A percentile compares a stretch with the other conserved stretches of the same genome.
These are phyloP conservation scores for Melipona beecheii DNA, from an alignment of 2,888 invertebrate genomes.

Conservation along the genomic window DNA sequence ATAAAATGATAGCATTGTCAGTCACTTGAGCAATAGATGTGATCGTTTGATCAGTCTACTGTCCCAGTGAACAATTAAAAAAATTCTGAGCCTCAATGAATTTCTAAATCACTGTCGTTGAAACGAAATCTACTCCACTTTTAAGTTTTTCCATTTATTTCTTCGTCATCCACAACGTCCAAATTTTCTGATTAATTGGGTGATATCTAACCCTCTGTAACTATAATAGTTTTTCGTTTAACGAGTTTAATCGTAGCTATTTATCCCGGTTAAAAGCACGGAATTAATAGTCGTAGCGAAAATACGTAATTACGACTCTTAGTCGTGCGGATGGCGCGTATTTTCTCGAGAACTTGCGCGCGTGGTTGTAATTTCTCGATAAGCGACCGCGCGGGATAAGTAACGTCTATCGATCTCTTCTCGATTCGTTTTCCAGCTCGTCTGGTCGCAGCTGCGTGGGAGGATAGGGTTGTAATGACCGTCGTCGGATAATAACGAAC, in stretches of 20 bases:
- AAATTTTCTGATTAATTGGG: too few species aligned
- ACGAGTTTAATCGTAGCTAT: too few species aligned
- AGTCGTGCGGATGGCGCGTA: neutral
- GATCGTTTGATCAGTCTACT: too few species aligned
- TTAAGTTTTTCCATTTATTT: neutral
- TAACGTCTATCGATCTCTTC: slow-evolving; percentile 33
- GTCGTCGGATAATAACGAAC: slow-evolving; percentile 71
- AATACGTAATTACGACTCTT: slow-evolving; percentile 34
- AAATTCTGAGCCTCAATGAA: too few species aligned
- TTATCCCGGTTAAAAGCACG: too few species aligned
- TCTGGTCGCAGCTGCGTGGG: slow-evolving; percentile 42
- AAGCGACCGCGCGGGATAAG: slow-evolving; percentile 29
- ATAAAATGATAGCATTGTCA: neutral
- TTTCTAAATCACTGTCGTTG: neutral
- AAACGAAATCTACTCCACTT: neutral
- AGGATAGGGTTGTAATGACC: slow-evolving; percentile 40
- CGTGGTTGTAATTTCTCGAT: slow-evolving; percentile 22
- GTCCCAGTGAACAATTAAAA: too few species aligned
- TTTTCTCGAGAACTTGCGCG: neutral
- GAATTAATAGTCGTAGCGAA: neutral
- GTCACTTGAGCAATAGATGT: too few species aligned
- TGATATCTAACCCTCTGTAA: too few species aligned
- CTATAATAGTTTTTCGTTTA: too few species aligned
- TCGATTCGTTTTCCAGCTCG: slow-evolving; percentile 10
- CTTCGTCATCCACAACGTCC: neutral